Percentiles rank a stretch among this genome's conserved stretches.
phyloP scores from a whole-genome alignment of 2,113 vertebrate species.

The Chlorocebus sabaeus region DNA sequence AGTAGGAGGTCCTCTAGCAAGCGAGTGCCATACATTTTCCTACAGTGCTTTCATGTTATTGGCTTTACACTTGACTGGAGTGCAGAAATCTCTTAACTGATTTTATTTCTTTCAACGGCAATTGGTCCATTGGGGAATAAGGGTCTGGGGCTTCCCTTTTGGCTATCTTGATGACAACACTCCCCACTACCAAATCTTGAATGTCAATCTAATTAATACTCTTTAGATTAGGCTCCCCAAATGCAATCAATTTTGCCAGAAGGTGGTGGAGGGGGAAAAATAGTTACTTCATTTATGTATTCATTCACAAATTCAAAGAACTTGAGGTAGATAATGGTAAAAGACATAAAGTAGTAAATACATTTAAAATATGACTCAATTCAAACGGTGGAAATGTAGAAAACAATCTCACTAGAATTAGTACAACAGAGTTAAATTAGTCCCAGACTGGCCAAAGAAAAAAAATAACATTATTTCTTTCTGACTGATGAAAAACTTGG shows the following conservation, averaged over 20 bases:
- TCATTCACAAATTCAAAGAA: neutral
- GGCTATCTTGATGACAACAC: neutral
- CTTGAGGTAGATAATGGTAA: neutral
- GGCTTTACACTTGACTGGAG: neutral
- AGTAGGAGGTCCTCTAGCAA: too few relatives aligned
- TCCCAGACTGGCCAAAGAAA: neutral
- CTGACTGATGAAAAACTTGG: neutral
- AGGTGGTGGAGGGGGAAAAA: neutral
- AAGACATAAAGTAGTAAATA: neutral
- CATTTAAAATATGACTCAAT: neutral
- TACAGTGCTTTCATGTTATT: neutral
- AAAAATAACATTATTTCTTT: neutral
- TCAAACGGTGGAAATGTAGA: neutral
- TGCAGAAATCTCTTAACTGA: neutral
- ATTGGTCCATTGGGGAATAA: neutral
- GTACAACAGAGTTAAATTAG: neutral
- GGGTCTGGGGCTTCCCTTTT: neutral
- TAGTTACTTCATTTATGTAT: neutral
- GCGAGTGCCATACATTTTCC: neutral
- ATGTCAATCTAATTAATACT: neutral
- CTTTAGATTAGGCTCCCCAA: neutral
- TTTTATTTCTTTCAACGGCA: neutral
- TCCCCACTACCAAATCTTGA: neutral
- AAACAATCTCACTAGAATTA: neutral
- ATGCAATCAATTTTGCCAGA: neutral